Evolutionary conservation across 92 coral and sea anemone species (phyloP).

Genomic region (Metridium senile): DNA sequence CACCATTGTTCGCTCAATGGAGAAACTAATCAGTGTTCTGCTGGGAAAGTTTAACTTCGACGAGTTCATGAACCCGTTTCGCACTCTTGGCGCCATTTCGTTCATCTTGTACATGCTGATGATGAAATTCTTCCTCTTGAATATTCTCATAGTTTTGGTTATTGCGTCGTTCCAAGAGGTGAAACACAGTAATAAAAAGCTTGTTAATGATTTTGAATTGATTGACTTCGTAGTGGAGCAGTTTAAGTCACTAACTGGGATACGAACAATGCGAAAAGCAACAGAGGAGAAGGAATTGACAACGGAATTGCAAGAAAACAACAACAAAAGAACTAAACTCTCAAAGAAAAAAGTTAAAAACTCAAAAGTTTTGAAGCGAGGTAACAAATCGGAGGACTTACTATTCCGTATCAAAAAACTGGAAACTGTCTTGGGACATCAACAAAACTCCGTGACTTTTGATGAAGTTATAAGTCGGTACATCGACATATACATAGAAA

Average conservation of each 20-base stretch:
- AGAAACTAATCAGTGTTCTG: conserved; percentile 78
- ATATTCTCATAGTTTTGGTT: conserved; percentile 74
- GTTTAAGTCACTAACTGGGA: conserved; percentile 68
- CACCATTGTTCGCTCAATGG: conserved; percentile 60
- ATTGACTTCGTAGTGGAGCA: conserved; percentile 69
- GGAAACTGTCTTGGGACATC: not conserved
- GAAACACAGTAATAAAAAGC: conserved; percentile 48
- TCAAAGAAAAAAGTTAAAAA: not conserved
- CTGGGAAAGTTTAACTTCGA: conserved; percentile 76
- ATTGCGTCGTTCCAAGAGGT: conserved; percentile 78
- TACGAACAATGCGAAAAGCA: conserved; percentile 46
- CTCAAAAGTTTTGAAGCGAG: not conserved
- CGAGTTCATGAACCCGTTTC: conserved; percentile 58
- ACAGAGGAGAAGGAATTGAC: not conserved
- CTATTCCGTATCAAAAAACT: conserved; percentile 3
- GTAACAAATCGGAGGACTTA: not conserved
- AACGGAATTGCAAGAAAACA: not conserved
- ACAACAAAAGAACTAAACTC: not conserved
- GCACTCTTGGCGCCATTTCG: conserved; percentile 58
- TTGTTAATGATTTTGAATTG: conserved; percentile 80
- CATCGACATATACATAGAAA: not conserved
- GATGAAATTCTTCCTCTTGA: conserved; percentile 78
- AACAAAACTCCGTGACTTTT: conserved; percentile 1
- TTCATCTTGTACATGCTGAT: conserved; percentile 70
- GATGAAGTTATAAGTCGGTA: conserved; percentile 7